Base-by-base conservation (phyloP, 2,797 vertebrate species). In the Spheniscus humboldti region DNA sequence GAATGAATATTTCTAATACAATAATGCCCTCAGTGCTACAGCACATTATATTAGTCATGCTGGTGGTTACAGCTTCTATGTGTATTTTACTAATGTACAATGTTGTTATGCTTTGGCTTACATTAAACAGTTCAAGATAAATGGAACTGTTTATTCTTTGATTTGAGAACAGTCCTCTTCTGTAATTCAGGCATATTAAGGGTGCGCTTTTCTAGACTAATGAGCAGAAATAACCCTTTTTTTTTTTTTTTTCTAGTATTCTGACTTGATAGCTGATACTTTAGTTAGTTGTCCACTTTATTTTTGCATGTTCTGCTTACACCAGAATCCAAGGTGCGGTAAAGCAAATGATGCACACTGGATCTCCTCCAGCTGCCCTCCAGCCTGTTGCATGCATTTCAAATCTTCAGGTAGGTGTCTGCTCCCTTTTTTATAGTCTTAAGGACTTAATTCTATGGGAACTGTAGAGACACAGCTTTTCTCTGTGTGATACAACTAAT, bases 1-100 rank as follows among this genome's bases (percentile, higher is more conserved):
- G 62, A 94, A 92, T 90, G 47, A 94, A 85, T 95, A 93, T 95
- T 96, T 95, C 82, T 94, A 69, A 79, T 67, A 76, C 35, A 84
- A 43, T 22, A 18, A 22, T 73, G 76, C 73, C 57, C 53, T 92
- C 22, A 30, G 62, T 84, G 23, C 63, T 92, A 33, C 66, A 91
- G 17, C 35, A 20, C 11, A 5, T 82, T 78, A 10, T 55, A 72
- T 81, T 90, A 81, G 81, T 92, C 45, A 72, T 69, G 82, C 66
- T 52, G 43, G 31, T 62, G 80, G 72, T 86, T 79, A 63, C 55
- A 59, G 63, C 41, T 86, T 93, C 80, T 63, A 5, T 56, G n/a
- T 60, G 39, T 73, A 48, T 87, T 93, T 95, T 86, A 63, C 23
- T 82, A 48, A 93, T 62, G 45, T 47, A 23, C 19, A 33, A 2